These are phyloP conservation scores for Thalassarche chlororhynchos DNA, from an alignment of 2,113 vertebrate species.

Conservation along the genomic window DNA sequence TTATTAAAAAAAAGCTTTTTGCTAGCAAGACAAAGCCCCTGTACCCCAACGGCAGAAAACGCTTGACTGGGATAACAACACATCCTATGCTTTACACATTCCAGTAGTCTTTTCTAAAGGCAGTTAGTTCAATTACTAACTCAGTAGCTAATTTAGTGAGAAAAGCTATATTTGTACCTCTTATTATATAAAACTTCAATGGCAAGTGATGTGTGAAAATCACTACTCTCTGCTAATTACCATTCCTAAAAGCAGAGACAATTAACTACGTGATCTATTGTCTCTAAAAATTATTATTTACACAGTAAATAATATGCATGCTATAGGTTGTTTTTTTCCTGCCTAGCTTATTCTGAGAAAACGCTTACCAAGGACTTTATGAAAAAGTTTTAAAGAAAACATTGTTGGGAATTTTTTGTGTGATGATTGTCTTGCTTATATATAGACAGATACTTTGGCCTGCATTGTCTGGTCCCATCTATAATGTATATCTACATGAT, in stretches of 20 bases:
- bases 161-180: neutral
- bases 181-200: neutral
- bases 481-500: neutral
- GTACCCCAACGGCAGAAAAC: accelerated
- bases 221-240: constrained; percentile 6
- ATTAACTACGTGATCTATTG: neutral
- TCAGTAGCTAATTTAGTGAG: neutral
- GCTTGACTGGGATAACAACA: neutral
- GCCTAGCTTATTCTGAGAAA: neutral
- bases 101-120: neutral
- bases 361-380: neutral
- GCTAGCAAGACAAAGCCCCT: neutral
- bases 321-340: neutral
- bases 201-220: constrained; percentile 2
- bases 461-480: neutral
- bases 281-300: constrained; percentile 38
- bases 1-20: neutral
- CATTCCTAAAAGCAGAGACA: neutral
- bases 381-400: neutral
- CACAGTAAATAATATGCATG: neutral
- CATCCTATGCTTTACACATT: neutral
- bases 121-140: neutral
- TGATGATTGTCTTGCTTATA: neutral
- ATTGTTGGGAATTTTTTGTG: neutral
- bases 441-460: neutral